Conservation (phyloP, 2,888 invertebrate genomes). For the Melanostoma mellinum region DNA sequence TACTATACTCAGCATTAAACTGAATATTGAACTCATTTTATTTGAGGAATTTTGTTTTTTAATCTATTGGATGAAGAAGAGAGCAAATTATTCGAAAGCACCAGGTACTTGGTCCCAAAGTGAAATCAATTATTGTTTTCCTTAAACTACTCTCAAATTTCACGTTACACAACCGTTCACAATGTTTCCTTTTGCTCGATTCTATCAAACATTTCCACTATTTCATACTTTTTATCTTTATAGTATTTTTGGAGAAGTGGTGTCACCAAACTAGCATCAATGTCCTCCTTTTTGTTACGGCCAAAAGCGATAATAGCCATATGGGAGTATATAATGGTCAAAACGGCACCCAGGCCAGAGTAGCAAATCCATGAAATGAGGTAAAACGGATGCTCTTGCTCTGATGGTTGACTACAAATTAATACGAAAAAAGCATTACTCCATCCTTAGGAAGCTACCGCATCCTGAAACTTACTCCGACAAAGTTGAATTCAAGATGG, state of each 20-base stretch:
- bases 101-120: no score
- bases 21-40: no score
- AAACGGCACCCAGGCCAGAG: conserved; percentile 84
- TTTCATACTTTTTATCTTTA: conserved; percentile 61
- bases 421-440: no score
- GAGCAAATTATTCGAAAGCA: no score
- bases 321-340: conserved; percentile 84
- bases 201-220: conserved; percentile 42
- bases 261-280: conserved; percentile 84
- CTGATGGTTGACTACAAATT: conserved; percentile 1
- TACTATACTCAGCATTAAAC: no score
- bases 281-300: conserved; percentile 82
- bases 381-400: conserved; percentile 80
- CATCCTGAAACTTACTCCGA: conserved; percentile 53
- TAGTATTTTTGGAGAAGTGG: conserved; percentile 84
- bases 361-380: conserved; percentile 89
- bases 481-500: conserved; percentile 68
- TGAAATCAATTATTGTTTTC: no score
- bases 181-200: neutral
- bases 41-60: no score
- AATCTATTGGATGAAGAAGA: no score
- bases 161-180: no score
- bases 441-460: no score
- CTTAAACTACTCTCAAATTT: no score
- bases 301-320: conserved; percentile 83